Conservation (phyloP, 1,140 invertebrate genomes). For the Drosophila pseudoananassae region DNA sequence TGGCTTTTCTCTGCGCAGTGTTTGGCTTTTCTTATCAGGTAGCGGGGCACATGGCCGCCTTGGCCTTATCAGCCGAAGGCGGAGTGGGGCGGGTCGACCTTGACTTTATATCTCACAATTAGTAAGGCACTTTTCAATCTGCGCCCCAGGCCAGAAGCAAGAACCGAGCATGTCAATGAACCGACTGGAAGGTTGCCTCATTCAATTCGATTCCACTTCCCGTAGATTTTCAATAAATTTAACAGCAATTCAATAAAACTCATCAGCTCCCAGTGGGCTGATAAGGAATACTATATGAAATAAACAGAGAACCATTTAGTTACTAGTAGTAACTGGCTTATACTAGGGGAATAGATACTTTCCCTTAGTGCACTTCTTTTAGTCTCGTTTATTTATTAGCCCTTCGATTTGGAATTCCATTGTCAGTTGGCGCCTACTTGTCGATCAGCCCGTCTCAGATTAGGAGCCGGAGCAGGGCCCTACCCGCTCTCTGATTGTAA, state of each 20-base stretch:
- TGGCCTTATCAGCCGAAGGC: constrained; percentile 42
- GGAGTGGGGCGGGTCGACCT: constrained; percentile 39
- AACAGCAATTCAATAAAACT: constrained; percentile 49
- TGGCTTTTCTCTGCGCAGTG: constrained; percentile 28
- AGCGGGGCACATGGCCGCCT: constrained; percentile 34
- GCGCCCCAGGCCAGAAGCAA: constrained; percentile 18
- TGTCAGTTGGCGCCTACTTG: constrained; percentile 42
- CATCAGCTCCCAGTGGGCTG: neutral
- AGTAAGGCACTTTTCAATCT: constrained; percentile 56
- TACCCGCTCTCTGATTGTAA: constrained; percentile 29
- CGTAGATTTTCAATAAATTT: constrained; percentile 1
- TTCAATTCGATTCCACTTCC: constrained; percentile 11
- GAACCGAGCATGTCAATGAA: constrained; percentile 51
- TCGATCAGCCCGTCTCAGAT: constrained; percentile 42
- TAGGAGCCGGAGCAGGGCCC: constrained; percentile 22
- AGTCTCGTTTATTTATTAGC: constrained; percentile 40
- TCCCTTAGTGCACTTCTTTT: constrained; percentile 12
- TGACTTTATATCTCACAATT: constrained; percentile 72
- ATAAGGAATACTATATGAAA: neutral
- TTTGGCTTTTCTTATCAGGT: constrained; percentile 53
- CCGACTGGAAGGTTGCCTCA: constrained; percentile 11
- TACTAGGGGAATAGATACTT: neutral
- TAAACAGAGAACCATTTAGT: neutral
- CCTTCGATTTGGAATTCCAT: constrained; percentile 45
- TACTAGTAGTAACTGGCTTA: no score